Base-by-base conservation (phyloP, 2,113 vertebrate genomes). In the Fukomys damarensis region DNA sequence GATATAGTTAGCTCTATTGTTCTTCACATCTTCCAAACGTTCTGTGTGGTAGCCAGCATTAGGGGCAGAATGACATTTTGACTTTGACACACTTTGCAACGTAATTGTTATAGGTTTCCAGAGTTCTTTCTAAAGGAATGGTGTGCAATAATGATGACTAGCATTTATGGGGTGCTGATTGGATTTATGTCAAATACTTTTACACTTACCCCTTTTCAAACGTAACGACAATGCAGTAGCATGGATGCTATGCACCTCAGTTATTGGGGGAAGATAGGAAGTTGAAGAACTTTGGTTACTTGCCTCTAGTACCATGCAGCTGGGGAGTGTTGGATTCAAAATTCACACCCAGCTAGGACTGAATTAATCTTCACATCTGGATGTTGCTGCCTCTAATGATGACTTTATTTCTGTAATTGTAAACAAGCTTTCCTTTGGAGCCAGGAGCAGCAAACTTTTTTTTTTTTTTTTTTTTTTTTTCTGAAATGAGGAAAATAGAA, bases 1-100 rank as follows among this genome's bases (percentile, higher is more conserved):
- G 52, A 56, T 49, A 30, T 70, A 72, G 81, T 88, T 80, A 83
- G 46, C 94, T 88, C 74, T 90, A 0, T 96, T 96, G 46, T 70
- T 95, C 92, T 72, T 77, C 91, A 77, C 1, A 4, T 89, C 89
- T 94, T 68, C 49, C 58, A 68, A 83, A 52, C 85, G 49, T 74
- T 85, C 41, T 86, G 41, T 82, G 12, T 54, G 8, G 77, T n/a
- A 66, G n/a, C 85, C 68, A 58, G 56, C 68, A 19, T 63, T 9
- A 16, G 28, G 2, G 20, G 19, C 28, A 35, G 24, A n/a, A 8
- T 91, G 88, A 56, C 70, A 92, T 88, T 94, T 86, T 80, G 83
- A 68, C 72, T 91, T 86, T 28, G 65, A 65, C 38, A 90, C 35
- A 9, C 26, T 77, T 66, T 83, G 66, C 83, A 72, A 76, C 38